Conservation (phyloP, 1,140 invertebrate species). For the Augochlora pura region DNA sequence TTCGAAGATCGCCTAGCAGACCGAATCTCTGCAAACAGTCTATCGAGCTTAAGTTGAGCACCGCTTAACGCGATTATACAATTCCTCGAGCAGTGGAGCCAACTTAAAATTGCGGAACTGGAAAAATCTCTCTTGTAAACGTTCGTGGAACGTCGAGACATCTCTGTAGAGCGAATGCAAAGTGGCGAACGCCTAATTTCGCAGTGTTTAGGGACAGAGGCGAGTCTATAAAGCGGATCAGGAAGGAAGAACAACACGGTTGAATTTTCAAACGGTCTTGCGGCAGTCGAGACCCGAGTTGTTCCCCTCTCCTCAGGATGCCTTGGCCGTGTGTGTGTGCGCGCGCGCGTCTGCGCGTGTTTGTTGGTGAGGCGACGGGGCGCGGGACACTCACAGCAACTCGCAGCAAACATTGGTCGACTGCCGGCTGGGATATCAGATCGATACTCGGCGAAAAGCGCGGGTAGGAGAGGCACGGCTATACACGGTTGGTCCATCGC, state of each 20-base stretch:
- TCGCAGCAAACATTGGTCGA: slow-evolving; percentile 47
- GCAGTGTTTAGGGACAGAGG: background rate
- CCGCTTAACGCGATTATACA: too few species aligned
- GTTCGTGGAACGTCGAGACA: too few species aligned
- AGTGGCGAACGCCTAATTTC: too few species aligned
- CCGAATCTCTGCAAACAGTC: too few species aligned
- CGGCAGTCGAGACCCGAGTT: slow-evolving; percentile 20
- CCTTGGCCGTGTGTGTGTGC: background rate
- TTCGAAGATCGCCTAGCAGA: too few species aligned
- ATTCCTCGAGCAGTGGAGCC: too few species aligned
- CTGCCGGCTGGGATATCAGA: slow-evolving; percentile 62
- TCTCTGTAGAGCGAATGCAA: too few species aligned
- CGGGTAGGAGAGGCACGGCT: slow-evolving; percentile 34
- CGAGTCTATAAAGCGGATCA: background rate
- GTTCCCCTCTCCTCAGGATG: too few species aligned
- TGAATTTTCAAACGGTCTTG: slow-evolving; percentile 51
- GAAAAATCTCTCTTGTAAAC: too few species aligned
- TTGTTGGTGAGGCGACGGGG: slow-evolving; percentile 47
- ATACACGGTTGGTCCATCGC: slow-evolving; percentile 72
- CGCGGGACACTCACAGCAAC: slow-evolving; percentile 63
- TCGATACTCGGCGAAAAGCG: slow-evolving; percentile 73
- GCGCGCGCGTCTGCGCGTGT: background rate
- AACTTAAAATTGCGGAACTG: too few species aligned
- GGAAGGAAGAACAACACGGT: slow-evolving; percentile 10
- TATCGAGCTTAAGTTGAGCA: too few species aligned